These are phyloP conservation scores for Archocentrus centrarchus DNA, from an alignment of 2,113 vertebrate genomes.

Conservation along the genomic window DNA sequence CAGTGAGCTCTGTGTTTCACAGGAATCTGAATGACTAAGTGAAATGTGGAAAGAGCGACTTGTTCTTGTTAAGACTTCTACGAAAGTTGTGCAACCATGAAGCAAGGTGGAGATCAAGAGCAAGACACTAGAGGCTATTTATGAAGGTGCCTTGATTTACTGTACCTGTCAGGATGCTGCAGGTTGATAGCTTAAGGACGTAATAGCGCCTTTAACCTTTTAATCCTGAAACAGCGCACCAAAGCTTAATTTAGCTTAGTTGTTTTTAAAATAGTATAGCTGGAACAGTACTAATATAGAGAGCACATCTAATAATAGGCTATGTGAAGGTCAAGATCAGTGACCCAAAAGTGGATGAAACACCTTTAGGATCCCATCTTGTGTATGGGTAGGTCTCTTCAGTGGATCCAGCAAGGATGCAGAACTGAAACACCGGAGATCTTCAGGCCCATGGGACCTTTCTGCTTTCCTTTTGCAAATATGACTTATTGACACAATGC, in stretches of 20 bases:
- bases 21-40: neutral
- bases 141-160: neutral
- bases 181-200: constrained; percentile 22
- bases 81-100: constrained; percentile 53
- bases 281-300: constrained; percentile 11
- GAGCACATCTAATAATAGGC: constrained; percentile 20
- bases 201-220: constrained; percentile 28
- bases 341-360: neutral
- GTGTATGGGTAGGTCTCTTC: neutral
- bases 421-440: neutral
- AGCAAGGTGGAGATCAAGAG: constrained; percentile 5
- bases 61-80: constrained; percentile 10
- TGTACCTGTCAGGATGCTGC: neutral
- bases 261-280: constrained; percentile 52
- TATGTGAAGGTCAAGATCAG: constrained; percentile 25
- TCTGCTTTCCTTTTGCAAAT: constrained; percentile 5
- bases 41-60: neutral
- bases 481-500: neutral
- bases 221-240: constrained; percentile 53
- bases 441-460: neutral
- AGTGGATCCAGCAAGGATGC: neutral
- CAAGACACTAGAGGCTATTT: constrained; percentile 34
- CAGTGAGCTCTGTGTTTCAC: neutral
- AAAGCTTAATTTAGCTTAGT: constrained; percentile 44
- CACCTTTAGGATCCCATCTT: neutral